Conservation (phyloP, 2,113 vertebrate genomes). For the Seriola dumerili region DNA sequence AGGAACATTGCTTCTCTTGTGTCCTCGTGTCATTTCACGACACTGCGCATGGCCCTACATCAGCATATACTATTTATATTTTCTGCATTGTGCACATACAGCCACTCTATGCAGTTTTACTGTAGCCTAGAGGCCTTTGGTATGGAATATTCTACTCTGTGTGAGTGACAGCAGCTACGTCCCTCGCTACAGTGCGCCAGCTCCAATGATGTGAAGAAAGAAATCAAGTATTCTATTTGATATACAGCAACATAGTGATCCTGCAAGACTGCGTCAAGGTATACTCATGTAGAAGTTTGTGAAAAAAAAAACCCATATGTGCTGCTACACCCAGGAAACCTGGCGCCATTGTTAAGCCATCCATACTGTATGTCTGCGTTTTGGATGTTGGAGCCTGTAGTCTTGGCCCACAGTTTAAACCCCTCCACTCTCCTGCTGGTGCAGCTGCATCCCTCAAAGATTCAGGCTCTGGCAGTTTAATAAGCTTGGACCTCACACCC, state of each 20-base stretch:
- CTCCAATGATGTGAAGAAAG: slow-evolving; percentile 21
- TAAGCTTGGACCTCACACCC: slow-evolving; percentile 67
- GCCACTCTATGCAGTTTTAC: slow-evolving; percentile 59
- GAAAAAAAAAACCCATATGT: not conserved
- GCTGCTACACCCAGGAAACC: not conserved
- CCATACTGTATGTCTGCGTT: slow-evolving; percentile 7
- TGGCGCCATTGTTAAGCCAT: slow-evolving; percentile 1
- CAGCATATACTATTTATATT: slow-evolving; percentile 82
- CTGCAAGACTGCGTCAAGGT: not conserved
- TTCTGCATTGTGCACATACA: slow-evolving; percentile 72
- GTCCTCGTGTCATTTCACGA: slow-evolving; percentile 48
- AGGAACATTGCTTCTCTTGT: slow-evolving; percentile 54
- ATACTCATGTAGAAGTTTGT: not conserved
- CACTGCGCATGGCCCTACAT: slow-evolving; percentile 69
- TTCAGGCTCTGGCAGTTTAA: slow-evolving; percentile 78
- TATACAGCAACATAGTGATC: not conserved
- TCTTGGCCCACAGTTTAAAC: slow-evolving; percentile 28
- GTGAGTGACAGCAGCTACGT: slow-evolving; percentile 61
- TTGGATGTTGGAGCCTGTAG: slow-evolving; percentile 1
- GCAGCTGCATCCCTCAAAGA: slow-evolving; percentile 60
- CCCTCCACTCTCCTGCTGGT: slow-evolving; percentile 26
- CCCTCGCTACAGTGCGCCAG: slow-evolving; percentile 24
- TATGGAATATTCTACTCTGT: slow-evolving; percentile 36
- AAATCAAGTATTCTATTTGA: slow-evolving; percentile 23
- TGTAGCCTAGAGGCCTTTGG: slow-evolving; percentile 49